These are phyloP conservation scores for Toxostoma redivivum DNA, from an alignment of 2,113 vertebrate species.

Conservation along the genomic window DNA sequence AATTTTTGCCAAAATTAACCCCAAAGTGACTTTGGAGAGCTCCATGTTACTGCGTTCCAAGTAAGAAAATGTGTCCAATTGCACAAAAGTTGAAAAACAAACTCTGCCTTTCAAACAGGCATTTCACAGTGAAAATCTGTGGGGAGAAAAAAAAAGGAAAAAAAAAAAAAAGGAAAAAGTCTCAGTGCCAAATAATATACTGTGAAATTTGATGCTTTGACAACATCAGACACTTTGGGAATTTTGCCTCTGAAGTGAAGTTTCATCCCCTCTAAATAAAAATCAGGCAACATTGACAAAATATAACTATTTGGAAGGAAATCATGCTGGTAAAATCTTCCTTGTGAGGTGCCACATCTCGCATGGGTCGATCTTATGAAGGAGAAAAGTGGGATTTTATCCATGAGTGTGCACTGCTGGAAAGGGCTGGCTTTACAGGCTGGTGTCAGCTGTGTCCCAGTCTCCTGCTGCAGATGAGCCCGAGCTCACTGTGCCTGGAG, in stretches of 20 bases:
- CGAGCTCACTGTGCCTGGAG: fast-evolving
- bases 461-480: neutral
- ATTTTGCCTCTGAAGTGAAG: neutral
- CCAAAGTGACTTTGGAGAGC: neutral
- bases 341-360: fast-evolving
- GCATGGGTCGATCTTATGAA: neutral
- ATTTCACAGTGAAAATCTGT: neutral
- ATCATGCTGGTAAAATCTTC: neutral
- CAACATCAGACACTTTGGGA: neutral
- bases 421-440: neutral
- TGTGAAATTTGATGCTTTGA: neutral
- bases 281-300: neutral
- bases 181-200: neutral
- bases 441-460: neutral
- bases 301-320: neutral
- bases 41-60: neutral
- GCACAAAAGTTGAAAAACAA: neutral
- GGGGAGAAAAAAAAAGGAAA: fast-evolving
- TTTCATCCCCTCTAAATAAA: neutral
- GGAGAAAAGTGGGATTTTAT: neutral
- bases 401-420: neutral
- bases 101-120: neutral
- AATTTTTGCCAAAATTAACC: neutral
- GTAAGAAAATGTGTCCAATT: neutral
- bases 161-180: fast-evolving